Base-by-base conservation (phyloP, 2,888 invertebrate genomes). In the Tuberolachnus salignus region DNA sequence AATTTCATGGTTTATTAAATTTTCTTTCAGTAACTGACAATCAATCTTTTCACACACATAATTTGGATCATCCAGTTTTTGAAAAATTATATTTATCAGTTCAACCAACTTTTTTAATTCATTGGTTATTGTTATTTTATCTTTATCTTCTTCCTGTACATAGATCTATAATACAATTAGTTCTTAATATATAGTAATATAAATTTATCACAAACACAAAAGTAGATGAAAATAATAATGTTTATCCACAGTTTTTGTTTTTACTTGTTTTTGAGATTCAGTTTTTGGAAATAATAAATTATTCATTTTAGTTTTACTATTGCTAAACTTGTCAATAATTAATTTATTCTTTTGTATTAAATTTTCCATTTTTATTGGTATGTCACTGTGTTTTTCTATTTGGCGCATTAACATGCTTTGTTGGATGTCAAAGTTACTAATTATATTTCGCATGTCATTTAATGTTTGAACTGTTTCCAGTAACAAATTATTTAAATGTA, bases 401-500 rank as follows among this genome's bases (percentile, higher is more conserved):
- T 34, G 34, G 34, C 34, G 6, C 6, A 34, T 3, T 34, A 34
- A 34, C 21, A 1, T 10, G 21, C 3, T 21, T 19, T 21, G 19
- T 3, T 8, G 21, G 19, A 19, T 21, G 11, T 55, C 21, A 21
- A 19, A 53, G 2, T 10, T 53, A 10, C 9, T 10, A 21, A 55
- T 55, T 21, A 55, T 10, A 55, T 55, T 21, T 21, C 21, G 10
- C 55, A 55, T 55, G n/a, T 10, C 3, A 13, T 21, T 55, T 21
- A 55, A 21, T 55, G 55, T 55, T 9, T 55, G 55, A 21, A 21
- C 21, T 21, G 10, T 11, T 21, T 55, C 55, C 3, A 21, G 0
- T 55, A 55, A 55, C 11, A 55, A 55, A 55, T 55, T 21, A 55
- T 55, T 55, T 55, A 55, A 55, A 55, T 55, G 11, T 11, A 11